Conservation (phyloP, 2,888 invertebrate species). For the Epistrophe grossulariae region DNA sequence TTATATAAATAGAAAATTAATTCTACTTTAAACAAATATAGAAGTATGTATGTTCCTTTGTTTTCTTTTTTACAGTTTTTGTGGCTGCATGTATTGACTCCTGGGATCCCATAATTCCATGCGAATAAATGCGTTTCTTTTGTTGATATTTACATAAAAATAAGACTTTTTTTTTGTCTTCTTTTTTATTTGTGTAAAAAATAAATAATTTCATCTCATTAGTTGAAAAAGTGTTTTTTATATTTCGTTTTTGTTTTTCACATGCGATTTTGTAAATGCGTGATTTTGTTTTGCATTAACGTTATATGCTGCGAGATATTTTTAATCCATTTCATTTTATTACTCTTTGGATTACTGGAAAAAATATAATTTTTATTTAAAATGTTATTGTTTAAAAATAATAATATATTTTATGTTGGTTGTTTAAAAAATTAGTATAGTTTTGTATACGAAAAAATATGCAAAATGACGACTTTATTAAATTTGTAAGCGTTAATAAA, state of each 20-base stretch:
- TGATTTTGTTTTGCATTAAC: slow-evolving; percentile 24
- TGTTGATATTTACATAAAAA: slow-evolving; percentile 49
- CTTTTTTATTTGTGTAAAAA: slow-evolving; percentile 19
- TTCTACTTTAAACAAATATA: slow-evolving; percentile 31
- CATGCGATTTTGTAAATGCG: slow-evolving; percentile 20
- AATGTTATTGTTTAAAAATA: neutral
- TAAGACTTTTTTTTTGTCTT: slow-evolving; percentile 24
- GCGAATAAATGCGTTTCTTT: slow-evolving; percentile 63
- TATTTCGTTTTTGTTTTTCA: slow-evolving; percentile 32
- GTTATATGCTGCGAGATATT: slow-evolving; percentile 34
- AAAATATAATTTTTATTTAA: slow-evolving; percentile 26
- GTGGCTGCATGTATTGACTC: slow-evolving; percentile 53
- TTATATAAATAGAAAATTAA: slow-evolving; percentile 33
- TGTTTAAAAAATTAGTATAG: neutral
- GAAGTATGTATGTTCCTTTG: slow-evolving; percentile 18
- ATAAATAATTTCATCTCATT: slow-evolving; percentile 21
- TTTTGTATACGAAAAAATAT: slow-evolving; percentile 18
- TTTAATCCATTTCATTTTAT: slow-evolving; percentile 49
- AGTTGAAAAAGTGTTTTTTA: slow-evolving; percentile 22
- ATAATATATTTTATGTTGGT: neutral
- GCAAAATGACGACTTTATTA: slow-evolving; percentile 66
- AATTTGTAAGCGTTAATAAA: neutral
- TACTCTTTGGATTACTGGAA: slow-evolving; percentile 70
- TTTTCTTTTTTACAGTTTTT: slow-evolving; percentile 12
- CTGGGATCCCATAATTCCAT: slow-evolving; percentile 54